Evolutionary conservation across 2,797 vertebrate species (phyloP).

Genomic region (Schizothorax lantsangensis): DNA sequence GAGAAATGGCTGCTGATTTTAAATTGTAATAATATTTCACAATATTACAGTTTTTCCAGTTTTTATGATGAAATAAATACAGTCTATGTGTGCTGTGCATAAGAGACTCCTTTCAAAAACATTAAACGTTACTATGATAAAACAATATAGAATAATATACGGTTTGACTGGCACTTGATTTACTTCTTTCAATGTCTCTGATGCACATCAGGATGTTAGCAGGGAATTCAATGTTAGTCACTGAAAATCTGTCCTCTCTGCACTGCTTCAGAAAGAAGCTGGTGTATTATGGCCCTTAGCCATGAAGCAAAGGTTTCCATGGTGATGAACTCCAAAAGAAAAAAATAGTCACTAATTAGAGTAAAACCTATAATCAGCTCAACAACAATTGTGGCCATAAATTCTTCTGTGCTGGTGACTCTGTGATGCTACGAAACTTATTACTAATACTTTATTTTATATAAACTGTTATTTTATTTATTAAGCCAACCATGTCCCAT

Average conservation of each 20-base stretch:
- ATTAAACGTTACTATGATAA: neutral
- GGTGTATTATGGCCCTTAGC: slow-evolving; percentile 4
- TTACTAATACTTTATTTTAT: neutral
- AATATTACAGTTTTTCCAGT: neutral
- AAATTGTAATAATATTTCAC: neutral
- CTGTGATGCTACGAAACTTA: neutral
- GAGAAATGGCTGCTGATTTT: neutral
- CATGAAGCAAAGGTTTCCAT: slow-evolving; percentile 47
- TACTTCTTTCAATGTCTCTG: neutral
- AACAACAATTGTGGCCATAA: neutral
- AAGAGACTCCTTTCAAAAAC: neutral
- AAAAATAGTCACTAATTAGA: slow-evolving; percentile 31
- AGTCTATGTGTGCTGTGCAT: neutral
- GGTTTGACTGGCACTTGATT: neutral
- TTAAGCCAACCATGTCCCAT: neutral
- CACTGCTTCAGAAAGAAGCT: slow-evolving; percentile 30
- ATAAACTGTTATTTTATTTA: neutral
- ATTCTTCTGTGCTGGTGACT: neutral
- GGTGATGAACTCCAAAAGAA: slow-evolving; percentile 42
- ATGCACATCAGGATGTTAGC: neutral
- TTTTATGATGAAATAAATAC: neutral
- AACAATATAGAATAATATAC: neutral
- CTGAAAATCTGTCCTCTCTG: neutral
- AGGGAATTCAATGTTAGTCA: neutral
- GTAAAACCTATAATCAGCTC: slow-evolving; percentile 36